Conservation (phyloP, 2,113 vertebrate genomes). For the Rostratula benghalensis region DNA sequence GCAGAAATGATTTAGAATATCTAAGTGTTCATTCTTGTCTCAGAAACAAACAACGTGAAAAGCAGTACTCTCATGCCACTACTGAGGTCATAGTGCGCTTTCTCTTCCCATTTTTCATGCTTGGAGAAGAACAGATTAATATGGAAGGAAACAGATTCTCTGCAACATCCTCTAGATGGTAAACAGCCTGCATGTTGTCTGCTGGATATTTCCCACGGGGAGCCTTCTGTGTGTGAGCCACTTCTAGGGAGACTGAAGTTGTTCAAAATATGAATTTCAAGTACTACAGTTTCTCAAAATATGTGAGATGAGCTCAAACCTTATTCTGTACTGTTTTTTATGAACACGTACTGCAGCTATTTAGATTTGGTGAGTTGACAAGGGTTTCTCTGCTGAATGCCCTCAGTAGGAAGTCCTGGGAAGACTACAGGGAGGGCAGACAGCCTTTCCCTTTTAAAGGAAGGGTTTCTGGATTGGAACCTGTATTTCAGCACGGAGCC, state of each 20-base stretch:
- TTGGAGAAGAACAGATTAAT: background rate
- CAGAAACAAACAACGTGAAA: background rate
- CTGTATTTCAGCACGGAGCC: background rate
- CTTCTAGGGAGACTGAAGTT: background rate
- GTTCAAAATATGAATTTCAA: background rate
- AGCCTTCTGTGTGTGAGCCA: background rate
- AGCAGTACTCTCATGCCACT: background rate
- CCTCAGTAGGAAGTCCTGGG: background rate
- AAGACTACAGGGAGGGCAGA: background rate
- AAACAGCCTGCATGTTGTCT: background rate
- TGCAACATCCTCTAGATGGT: background rate
- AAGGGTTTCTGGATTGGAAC: background rate
- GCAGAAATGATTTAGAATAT: background rate
- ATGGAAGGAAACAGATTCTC: background rate
- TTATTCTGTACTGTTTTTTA: background rate
- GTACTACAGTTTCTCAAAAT: background rate
- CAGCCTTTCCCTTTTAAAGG: background rate
- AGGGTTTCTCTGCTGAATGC: background rate
- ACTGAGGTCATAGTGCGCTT: background rate
- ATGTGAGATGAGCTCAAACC: background rate
- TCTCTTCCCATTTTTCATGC: background rate
- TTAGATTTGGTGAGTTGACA: background rate
- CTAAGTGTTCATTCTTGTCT: background rate
- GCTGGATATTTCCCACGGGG: background rate
- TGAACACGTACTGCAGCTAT: background rate